A percentile compares a stretch with the other conserved stretches of the same genome.
Conservation (phyloP, 2,888 invertebrate genomes). For the Graphium colonna region DNA sequence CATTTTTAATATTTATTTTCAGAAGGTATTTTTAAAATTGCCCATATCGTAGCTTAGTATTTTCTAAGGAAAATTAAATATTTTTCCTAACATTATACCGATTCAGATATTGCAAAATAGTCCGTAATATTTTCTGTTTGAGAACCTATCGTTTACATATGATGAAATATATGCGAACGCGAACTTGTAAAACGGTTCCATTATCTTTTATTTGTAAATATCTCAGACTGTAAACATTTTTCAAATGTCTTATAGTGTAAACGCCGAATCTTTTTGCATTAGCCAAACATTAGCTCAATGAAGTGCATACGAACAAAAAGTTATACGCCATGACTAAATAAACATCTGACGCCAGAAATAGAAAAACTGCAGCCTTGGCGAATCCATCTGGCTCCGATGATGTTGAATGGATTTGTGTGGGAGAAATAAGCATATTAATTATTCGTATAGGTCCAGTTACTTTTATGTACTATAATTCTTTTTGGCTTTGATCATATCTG, state of each 20-base stretch:
- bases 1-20: too few relatives aligned
- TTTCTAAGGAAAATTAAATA: too few relatives aligned
- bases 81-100: too few relatives aligned
- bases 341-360: constrained; percentile 16
- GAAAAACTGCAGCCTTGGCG: constrained; percentile 18
- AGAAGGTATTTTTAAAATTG: too few relatives aligned
- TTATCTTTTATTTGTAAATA: constrained; percentile 5
- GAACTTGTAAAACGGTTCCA: too few relatives aligned
- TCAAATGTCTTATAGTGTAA: constrained; percentile 2
- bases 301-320: constrained; percentile 6
- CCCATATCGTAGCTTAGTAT: too few relatives aligned
- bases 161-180: too few relatives aligned
- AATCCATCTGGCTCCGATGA: constrained; percentile 3
- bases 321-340: constrained; percentile 11
- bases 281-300: constrained; percentile 2
- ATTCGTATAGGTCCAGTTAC: not conserved
- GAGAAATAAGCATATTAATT: not conserved
- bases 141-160: too few relatives aligned
- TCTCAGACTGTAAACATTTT: not conserved
- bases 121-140: too few relatives aligned
- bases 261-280: constrained; percentile 13
- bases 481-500: too few relatives aligned
- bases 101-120: too few relatives aligned
- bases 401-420: constrained; percentile 14
- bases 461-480: too few relatives aligned